These are phyloP conservation scores for Drosophila anomelani DNA, from an alignment of 2,888 invertebrate genomes.

Conservation along the genomic window DNA sequence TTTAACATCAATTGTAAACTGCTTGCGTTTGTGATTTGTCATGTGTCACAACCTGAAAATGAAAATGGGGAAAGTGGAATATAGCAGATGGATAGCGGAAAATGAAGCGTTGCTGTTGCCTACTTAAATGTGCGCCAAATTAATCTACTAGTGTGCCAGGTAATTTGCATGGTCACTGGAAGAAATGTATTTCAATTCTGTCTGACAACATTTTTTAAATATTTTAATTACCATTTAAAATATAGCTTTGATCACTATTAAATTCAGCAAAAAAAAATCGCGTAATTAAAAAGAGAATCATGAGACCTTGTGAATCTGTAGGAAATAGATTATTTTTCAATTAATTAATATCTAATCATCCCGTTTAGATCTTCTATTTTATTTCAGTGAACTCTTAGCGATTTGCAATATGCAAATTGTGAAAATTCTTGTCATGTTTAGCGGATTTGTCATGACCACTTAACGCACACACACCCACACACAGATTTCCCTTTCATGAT, in stretches of 20 bases:
- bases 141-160: slow-evolving; percentile 59
- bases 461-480: slow-evolving; percentile 21
- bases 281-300: no score
- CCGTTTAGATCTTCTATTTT: background rate
- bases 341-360: no score
- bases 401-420: slow-evolving; percentile 50
- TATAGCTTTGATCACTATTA: no score
- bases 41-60: slow-evolving; percentile 44
- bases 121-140: slow-evolving; percentile 46
- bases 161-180: slow-evolving; percentile 59
- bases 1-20: slow-evolving; percentile 68
- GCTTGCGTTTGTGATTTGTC: slow-evolving; percentile 53
- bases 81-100: background rate
- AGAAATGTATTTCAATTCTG: background rate
- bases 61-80: background rate
- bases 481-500: slow-evolving; percentile 2
- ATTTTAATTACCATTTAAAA: background rate
- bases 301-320: no score
- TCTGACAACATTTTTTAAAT: background rate
- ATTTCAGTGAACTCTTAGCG: background rate
- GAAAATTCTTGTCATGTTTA: slow-evolving; percentile 10
- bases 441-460: slow-evolving; percentile 48
- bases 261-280: no score
- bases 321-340: background rate
- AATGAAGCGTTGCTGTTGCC: slow-evolving; percentile 1